Evolutionary conservation across 2,113 vertebrate species (phyloP).

Genomic region (Anhinga rufa): DNA sequence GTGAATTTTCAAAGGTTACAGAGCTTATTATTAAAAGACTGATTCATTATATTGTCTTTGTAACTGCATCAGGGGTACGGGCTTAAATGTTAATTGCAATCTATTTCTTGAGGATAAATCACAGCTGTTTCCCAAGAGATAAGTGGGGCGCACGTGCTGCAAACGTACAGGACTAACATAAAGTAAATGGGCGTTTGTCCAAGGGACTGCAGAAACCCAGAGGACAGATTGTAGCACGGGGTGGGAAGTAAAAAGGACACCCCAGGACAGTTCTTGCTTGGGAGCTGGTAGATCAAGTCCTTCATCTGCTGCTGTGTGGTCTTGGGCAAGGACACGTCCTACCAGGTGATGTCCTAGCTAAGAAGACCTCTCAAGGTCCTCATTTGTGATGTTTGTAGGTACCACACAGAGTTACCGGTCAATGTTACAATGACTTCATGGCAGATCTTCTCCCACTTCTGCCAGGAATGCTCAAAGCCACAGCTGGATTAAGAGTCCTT

Average conservation of each 20-base stretch:
- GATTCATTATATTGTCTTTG: slow-evolving; percentile 1
- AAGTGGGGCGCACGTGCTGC: neutral
- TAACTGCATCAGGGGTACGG: neutral
- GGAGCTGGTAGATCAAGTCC: neutral
- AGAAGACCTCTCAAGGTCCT: neutral
- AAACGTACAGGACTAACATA: neutral
- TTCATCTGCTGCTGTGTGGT: neutral
- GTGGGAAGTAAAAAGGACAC: neutral
- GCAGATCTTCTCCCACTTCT: neutral
- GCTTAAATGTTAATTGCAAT: slow-evolving; percentile 47
- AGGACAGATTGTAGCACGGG: rapidly evolving
- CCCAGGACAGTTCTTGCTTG: neutral
- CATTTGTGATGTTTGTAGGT: neutral
- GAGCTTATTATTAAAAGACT: slow-evolving; percentile 8
- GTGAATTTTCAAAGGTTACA: neutral
- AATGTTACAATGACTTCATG: neutral
- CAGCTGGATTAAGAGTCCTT: neutral
- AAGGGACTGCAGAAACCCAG: neutral
- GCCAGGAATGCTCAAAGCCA: neutral
- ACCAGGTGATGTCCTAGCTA: neutral
- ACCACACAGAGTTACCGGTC: rapidly evolving
- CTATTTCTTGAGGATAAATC: neutral
- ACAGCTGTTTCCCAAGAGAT: slow-evolving; percentile 40
- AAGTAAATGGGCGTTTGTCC: neutral
- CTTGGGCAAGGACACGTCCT: neutral